Conservation (phyloP, 1,140 invertebrate species). For the Apis laboriosa region DNA sequence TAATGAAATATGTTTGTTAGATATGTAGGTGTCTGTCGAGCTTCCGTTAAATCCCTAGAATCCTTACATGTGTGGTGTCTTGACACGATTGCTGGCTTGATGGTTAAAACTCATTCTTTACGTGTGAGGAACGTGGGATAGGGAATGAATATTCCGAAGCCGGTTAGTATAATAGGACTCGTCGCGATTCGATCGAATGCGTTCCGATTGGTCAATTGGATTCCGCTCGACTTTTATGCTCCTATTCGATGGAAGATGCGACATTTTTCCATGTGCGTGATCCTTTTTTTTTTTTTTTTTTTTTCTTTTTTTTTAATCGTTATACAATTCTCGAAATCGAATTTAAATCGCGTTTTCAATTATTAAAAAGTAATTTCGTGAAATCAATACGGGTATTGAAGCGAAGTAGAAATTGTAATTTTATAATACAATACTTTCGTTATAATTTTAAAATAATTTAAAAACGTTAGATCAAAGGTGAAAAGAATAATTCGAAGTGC, state of each 20-base stretch:
- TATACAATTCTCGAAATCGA: too few relatives aligned
- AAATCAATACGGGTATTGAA: too few relatives aligned
- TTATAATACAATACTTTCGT: too few relatives aligned
- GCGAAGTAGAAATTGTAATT: too few relatives aligned
- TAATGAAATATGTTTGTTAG: neutral
- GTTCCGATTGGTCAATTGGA: slow-evolving; percentile 9
- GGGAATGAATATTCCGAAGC: neutral
- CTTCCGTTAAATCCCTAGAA: slow-evolving; percentile 3
- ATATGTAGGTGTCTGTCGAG: neutral
- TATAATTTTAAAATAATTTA: too few relatives aligned
- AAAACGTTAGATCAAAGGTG: too few relatives aligned
- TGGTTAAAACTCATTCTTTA: slow-evolving; percentile 6
- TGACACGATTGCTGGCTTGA: neutral
- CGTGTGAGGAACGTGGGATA: neutral
- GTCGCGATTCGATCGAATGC: neutral
- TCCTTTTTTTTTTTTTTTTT: too few relatives aligned
- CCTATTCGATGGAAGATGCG: neutral
- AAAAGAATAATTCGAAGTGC: too few relatives aligned
- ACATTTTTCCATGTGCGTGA: neutral
- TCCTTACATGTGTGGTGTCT: slow-evolving; percentile 19
- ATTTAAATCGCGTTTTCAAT: too few relatives aligned
- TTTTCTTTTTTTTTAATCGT: too few relatives aligned
- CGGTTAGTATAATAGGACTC: neutral
- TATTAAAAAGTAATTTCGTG: too few relatives aligned
- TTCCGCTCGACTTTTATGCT: neutral